Evolutionary conservation across 2,113 vertebrate genomes (phyloP).

Genomic region (Synodontis membranacea): DNA sequence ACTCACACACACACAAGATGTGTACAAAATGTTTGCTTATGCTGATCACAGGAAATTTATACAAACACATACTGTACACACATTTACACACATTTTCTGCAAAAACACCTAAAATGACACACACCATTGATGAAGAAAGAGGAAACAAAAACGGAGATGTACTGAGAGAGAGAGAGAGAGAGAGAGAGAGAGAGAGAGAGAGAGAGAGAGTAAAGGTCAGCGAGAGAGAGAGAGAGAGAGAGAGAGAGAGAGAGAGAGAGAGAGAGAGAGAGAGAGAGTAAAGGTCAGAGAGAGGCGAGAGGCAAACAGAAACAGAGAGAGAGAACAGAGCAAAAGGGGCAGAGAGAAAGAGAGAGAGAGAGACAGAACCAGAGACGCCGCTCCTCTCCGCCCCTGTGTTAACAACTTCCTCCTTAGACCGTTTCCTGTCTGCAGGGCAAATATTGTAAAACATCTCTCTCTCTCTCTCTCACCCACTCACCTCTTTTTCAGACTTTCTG

Average conservation of each 20-base stretch:
- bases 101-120: background rate
- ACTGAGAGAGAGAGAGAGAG: conserved; percentile 29
- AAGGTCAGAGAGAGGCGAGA: conserved; percentile 41
- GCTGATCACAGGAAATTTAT: background rate
- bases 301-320: background rate
- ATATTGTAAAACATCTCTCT: conserved; percentile 7
- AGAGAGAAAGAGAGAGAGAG: conserved; percentile 10
- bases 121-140: background rate
- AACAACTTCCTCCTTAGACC: conserved; percentile 56
- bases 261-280: conserved; percentile 23
- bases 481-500: background rate
- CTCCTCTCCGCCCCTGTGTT: conserved; percentile 12
- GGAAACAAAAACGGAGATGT: background rate
- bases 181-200: background rate
- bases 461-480: background rate
- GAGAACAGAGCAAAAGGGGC: background rate
- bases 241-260: conserved; percentile 7
- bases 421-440: conserved; percentile 58
- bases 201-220: background rate
- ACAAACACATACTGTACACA: conserved; percentile 16
- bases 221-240: conserved; percentile 6
- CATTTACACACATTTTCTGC: background rate
- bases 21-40: background rate
- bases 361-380: background rate
- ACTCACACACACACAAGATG: background rate